Base-by-base conservation (phyloP, 1,140 invertebrate genomes). In the Eriocheir sinensis region DNA sequence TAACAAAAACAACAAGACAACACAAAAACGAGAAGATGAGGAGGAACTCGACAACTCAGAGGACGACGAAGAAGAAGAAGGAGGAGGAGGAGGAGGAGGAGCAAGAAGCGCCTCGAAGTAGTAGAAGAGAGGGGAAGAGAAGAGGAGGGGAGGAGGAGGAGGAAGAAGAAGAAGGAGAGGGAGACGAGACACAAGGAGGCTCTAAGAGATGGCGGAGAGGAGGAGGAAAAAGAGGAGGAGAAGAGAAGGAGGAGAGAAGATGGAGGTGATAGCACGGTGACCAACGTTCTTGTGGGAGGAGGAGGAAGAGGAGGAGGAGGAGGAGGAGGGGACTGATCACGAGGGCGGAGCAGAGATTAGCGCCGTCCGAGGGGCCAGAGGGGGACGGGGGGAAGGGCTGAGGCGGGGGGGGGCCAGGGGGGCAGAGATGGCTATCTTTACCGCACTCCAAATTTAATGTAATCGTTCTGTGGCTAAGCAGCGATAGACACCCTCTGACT, bases 221-320 rank as follows among this genome's bases (percentile, higher is more conserved):
- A 48, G 44, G 81, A 38, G n/a, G n/a, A n/a, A n/a, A n/a, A n/a
- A n/a, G 41, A 38, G 34, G n/a, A n/a, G 8, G 41, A 44, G 85
- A 88, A 36, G 85, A 88, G 85, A 44, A 32, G 32, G 85, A 88
- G 85, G 85, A 88, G 85, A 44, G 41, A 44, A 44, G 41, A 38
- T 38, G 41, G 34, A 8, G 85, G 32, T 21, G 41, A 44, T n/a
- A 38, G 4, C 3, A 15, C 36, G 41, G 34, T 32, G 15, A 38
- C 36, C 21, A 72, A n/a, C 60, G 21, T 72, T 72, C 1, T 72
- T 72, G 9, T 72, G 27, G 4, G n/a, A 4, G 21, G n/a, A n/a
- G 17, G n/a, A n/a, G n/a, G 27, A 21, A 3, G 21, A 21, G 60
- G 60, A 72, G 27, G 21, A 72, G 0, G 27, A 44, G 2, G 41